Percentiles rank a stretch among this genome's conserved stretches.
Conservation (phyloP, 1,140 invertebrate genomes). For the Aricia agestis region DNA sequence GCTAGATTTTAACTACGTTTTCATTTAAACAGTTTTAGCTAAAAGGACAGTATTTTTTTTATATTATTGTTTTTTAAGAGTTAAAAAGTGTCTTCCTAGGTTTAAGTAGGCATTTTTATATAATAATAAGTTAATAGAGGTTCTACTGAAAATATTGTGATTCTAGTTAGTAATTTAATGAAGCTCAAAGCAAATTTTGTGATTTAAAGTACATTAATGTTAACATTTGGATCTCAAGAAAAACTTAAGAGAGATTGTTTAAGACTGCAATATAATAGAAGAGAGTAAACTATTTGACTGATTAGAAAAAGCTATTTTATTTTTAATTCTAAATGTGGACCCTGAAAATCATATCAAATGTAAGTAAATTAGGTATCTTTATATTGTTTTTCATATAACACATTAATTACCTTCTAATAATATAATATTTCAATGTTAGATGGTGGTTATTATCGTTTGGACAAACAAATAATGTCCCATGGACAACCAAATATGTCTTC, state of each 20-base stretch:
- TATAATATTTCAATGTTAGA: neutral
- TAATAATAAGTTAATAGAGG: constrained; percentile 12
- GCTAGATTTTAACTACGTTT: constrained; percentile 15
- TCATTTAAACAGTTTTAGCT: constrained; percentile 15
- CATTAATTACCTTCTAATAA: neutral
- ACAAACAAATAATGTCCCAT: constrained; percentile 12
- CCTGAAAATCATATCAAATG: neutral
- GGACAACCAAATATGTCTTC: constrained; percentile 16
- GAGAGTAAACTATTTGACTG: constrained; percentile 14
- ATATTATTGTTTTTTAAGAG: constrained; percentile 14
- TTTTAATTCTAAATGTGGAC: constrained; percentile 1
- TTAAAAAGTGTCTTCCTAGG: constrained; percentile 10
- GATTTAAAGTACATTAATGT: constrained; percentile 15
- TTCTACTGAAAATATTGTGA: constrained; percentile 15
- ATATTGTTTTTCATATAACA: constrained; percentile 12
- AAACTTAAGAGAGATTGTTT: constrained; percentile 11
- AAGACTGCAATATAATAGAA: constrained; percentile 9
- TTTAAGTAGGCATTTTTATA: constrained; percentile 9
- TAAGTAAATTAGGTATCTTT: constrained; percentile 15
- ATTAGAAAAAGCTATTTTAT: constrained; percentile 12
- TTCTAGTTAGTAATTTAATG: constrained; percentile 15
- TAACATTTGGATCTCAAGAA: constrained; percentile 15
- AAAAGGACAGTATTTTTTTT: constrained; percentile 9
- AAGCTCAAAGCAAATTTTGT: constrained; percentile 13
- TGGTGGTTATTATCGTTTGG: constrained; percentile 12